phyloP scores from a whole-genome alignment of 2,113 vertebrate genomes.

The Amblyornis subalaris region DNA sequence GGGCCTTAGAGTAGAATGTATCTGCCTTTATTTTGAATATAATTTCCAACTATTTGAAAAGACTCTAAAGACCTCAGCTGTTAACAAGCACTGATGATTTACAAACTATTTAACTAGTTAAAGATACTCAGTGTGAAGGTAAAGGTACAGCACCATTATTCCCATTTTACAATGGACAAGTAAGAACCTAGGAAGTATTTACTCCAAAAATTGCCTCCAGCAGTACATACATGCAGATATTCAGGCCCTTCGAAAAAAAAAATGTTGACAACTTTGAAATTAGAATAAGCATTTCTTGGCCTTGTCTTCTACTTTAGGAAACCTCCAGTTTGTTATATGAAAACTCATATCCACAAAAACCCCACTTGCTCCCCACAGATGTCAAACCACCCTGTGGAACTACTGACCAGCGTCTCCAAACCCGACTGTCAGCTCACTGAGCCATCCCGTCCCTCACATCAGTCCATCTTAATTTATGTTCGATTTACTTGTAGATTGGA shows the following conservation, averaged over 20 bases:
- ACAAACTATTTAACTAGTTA: neutral
- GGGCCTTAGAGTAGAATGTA: neutral
- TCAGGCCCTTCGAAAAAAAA: neutral
- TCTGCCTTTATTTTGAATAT: neutral
- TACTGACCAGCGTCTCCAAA: neutral
- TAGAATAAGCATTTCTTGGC: neutral
- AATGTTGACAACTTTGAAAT: neutral
- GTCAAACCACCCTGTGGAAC: neutral
- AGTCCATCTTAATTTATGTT: neutral
- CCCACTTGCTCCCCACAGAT: neutral
- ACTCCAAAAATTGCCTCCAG: neutral
- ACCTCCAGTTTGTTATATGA: neutral
- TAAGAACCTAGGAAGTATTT: neutral
- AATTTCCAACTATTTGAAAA: neutral
- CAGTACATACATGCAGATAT: neutral
- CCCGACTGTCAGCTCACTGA: neutral
- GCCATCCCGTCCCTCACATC: neutral
- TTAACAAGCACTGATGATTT: neutral
- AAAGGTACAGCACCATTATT: neutral
- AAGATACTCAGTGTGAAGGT: neutral
- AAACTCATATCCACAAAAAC: neutral
- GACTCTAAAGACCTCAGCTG: neutral
- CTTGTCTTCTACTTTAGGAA: neutral
- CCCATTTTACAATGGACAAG: neutral
- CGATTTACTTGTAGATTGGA: slow-evolving; percentile 5